A percentile compares a stretch with the other conserved stretches of the same genome.
These are phyloP conservation scores for Pontoporia blainvillei DNA, from an alignment of 2,113 vertebrate genomes.

Conservation along the genomic window DNA sequence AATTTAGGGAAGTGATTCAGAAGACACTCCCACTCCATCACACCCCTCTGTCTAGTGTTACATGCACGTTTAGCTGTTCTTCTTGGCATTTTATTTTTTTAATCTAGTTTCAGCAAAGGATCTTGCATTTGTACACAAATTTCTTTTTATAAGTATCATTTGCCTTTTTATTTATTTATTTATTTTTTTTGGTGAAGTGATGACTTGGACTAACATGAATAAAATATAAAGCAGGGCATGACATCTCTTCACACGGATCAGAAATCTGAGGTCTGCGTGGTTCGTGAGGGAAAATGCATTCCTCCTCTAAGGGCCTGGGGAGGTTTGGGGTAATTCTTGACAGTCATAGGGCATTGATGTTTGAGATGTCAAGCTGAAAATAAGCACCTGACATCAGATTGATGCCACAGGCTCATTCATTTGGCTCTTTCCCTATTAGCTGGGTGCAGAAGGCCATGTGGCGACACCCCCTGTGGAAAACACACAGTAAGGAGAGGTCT, in stretches of 20 bases:
- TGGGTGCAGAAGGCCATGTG: background rate
- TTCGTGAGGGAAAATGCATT: background rate
- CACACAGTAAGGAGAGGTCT: background rate
- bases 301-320: background rate
- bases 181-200: background rate
- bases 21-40: constrained; percentile 71
- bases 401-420: background rate
- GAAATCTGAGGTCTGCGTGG: background rate
- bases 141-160: constrained; percentile 15
- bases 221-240: background rate
- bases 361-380: constrained; percentile 19
- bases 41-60: constrained; percentile 59
- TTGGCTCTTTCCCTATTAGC: background rate
- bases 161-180: background rate
- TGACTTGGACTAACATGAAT: constrained; percentile 11
- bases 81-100: constrained; percentile 63
- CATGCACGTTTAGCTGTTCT: constrained; percentile 61
- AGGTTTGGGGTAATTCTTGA: background rate
- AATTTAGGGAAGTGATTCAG: constrained; percentile 75
- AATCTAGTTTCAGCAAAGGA: constrained; percentile 20
- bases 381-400: background rate
- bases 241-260: background rate
- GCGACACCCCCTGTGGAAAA: background rate
- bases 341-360: background rate
- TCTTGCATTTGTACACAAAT: constrained; percentile 52